Conservation (phyloP, 2,113 vertebrate genomes). For the Meleagris gallopavo region DNA sequence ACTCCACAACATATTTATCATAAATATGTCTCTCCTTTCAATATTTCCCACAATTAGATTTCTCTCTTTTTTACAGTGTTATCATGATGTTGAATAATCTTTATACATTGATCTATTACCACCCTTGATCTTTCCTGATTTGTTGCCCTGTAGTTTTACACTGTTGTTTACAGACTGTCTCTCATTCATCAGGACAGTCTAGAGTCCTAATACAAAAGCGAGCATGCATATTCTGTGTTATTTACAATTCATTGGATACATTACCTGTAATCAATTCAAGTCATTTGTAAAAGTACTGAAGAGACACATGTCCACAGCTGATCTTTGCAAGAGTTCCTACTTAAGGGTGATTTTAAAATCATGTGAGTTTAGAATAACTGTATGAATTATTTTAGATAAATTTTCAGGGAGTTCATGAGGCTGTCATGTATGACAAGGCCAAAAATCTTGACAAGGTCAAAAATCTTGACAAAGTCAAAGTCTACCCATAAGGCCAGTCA, state of each 20-base stretch:
- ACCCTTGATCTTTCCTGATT: neutral
- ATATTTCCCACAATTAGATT: neutral
- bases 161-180: neutral
- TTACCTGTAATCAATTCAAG: neutral
- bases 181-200: neutral
- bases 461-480: neutral
- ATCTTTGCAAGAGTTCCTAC: neutral
- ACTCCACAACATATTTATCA: neutral
- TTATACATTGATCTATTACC: neutral
- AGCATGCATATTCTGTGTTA: neutral
- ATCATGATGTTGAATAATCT: neutral
- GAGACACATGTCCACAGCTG: rapidly evolving
- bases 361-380: neutral
- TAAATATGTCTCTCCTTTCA: neutral
- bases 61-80: neutral
- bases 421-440: neutral
- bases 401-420: rapidly evolving
- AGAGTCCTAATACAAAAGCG: neutral
- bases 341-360: neutral
- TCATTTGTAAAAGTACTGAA: neutral
- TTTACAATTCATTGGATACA: neutral
- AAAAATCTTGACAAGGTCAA: neutral
- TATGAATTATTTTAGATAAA: neutral
- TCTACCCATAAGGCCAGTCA: neutral
- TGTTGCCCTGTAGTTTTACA: neutral